These are phyloP conservation scores for Hypotaenidia okinawae DNA, from an alignment of 2,797 vertebrate genomes.

Conservation along the genomic window DNA sequence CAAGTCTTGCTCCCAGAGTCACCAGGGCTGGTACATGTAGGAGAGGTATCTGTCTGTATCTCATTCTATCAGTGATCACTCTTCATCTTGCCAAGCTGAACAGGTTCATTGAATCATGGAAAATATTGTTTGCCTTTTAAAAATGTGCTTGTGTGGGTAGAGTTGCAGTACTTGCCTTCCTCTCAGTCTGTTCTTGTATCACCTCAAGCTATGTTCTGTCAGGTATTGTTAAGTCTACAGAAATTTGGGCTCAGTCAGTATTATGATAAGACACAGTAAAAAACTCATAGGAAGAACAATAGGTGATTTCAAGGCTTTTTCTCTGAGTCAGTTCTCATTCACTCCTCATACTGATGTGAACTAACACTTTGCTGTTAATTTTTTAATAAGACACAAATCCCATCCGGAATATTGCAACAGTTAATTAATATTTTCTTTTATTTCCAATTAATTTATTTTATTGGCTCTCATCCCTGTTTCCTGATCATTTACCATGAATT, in stretches of 20 bases:
- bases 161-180: neutral
- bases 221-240: neutral
- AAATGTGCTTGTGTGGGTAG: neutral
- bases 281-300: neutral
- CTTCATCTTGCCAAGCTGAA: neutral
- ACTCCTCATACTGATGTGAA: neutral
- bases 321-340: neutral
- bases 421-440: neutral
- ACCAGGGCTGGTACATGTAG: neutral
- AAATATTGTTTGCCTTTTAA: neutral
- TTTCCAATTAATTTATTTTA: neutral
- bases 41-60: neutral
- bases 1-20: accelerated
- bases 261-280: neutral
- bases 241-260: neutral
- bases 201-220: neutral
- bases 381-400: neutral
- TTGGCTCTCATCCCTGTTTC: neutral
- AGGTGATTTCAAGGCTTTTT: neutral
- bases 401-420: neutral
- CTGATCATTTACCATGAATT: neutral
- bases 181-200: neutral
- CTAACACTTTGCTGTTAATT: neutral
- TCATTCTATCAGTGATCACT: neutral
- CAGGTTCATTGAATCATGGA: neutral